phyloP scores from a whole-genome alignment of 1,140 invertebrate genomes.

The Hydropsyche tenuis region DNA sequence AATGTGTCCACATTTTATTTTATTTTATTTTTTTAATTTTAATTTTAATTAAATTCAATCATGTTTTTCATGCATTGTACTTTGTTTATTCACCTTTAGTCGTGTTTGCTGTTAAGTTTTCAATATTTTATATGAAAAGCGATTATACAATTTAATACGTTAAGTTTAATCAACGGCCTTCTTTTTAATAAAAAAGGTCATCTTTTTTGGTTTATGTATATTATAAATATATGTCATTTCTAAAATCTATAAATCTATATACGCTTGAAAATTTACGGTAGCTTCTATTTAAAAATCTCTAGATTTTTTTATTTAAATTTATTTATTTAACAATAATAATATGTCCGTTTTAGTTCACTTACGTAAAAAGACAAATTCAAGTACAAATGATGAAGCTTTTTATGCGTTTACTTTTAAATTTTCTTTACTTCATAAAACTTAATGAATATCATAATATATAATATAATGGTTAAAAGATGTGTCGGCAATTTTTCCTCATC shows the following conservation, averaged over 20 bases:
- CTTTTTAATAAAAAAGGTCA: constrained; percentile 33
- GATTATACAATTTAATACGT: constrained; percentile 41
- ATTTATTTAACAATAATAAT: constrained; percentile 34
- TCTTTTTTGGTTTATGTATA: not conserved
- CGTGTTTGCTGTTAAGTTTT: constrained; percentile 25
- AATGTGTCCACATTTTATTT: not conserved
- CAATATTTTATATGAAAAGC: constrained; percentile 41
- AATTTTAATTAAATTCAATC: constrained; percentile 28
- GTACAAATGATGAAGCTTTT: constrained; percentile 47
- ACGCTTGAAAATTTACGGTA: constrained; percentile 40
- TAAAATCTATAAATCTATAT: constrained; percentile 49
- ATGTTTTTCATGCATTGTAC: constrained; percentile 46
- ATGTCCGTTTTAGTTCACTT: constrained; percentile 44
- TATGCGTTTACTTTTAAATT: constrained; percentile 32
- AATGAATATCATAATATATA: not conserved
- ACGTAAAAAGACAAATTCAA: constrained; percentile 43
- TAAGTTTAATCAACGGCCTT: constrained; percentile 39
- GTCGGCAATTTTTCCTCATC: not conserved
- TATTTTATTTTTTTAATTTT: constrained; percentile 34
- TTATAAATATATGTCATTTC: constrained; percentile 44
- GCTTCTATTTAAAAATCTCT: constrained; percentile 49
- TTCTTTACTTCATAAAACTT: not conserved
- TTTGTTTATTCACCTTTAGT: constrained; percentile 48
- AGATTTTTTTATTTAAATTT: constrained; percentile 40
- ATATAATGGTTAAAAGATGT: not conserved